Percentiles rank a stretch among this genome's conserved stretches.
These are phyloP conservation scores for Agonopterix subpropinquella DNA, from an alignment of 2,888 invertebrate genomes.

Conservation along the genomic window DNA sequence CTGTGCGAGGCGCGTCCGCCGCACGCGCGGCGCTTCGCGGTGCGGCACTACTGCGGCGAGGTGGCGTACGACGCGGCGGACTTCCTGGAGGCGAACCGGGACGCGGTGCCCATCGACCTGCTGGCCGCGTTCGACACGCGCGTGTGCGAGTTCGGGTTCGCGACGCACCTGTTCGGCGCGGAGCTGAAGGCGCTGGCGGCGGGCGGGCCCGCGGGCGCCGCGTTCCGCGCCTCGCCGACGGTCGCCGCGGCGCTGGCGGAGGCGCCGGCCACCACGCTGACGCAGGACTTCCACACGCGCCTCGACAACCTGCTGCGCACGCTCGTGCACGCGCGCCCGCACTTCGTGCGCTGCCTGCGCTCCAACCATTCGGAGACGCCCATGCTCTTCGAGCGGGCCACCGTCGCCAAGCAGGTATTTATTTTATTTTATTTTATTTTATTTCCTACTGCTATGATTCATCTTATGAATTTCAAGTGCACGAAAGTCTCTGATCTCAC, in stretches of 20 bases:
- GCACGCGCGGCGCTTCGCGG: conserved; percentile 89
- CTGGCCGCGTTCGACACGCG: conserved; percentile 95
- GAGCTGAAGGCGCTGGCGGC: conserved; percentile 89
- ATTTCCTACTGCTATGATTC: not conserved
- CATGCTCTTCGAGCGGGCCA: conserved; percentile 88
- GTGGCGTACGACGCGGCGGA: conserved; percentile 93
- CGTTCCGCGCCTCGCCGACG: conserved; percentile 93
- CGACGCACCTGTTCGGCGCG: conserved; percentile 94
- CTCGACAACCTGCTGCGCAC: conserved; percentile 94
- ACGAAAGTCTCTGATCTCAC: no score
- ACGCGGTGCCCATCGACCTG: conserved; percentile 93
- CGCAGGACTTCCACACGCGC: conserved; percentile 96
- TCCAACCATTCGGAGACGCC: conserved; percentile 89
- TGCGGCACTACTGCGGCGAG: conserved; percentile 86
- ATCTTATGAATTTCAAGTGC: no score
- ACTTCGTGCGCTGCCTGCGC: conserved; percentile 95
- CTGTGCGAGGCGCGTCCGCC: conserved; percentile 86
- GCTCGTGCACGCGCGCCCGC: conserved; percentile 93
- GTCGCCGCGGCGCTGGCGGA: conserved; percentile 85
- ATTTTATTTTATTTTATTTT: not conserved
- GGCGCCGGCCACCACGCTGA: conserved; percentile 91
- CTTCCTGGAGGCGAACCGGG: conserved; percentile 94
- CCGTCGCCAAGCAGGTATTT: conserved; percentile 84
- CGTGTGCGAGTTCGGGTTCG: conserved; percentile 97
- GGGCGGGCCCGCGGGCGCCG: conserved; percentile 77